Evolutionary conservation across 2,797 vertebrate species (phyloP), one percentile per base, ranked within the genome.

Genomic region (Valencia hispanica): DNA sequence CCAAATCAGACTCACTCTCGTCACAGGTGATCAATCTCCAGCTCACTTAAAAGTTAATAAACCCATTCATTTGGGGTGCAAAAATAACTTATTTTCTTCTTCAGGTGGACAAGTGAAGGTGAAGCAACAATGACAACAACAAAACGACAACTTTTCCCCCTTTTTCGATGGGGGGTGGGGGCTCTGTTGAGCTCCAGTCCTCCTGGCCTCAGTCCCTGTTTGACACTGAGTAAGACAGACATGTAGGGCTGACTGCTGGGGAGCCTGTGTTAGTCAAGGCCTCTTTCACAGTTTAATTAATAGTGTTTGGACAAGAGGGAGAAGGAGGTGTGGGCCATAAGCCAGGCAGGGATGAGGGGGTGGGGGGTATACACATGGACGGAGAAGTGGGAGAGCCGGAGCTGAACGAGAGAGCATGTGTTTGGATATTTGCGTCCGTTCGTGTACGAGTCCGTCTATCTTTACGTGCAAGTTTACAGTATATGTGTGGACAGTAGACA

Each of bases 241-340:
- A 94, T 91, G 93, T 89, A 72, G 81, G 86, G 90, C 90, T 66
- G 84, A 88, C 90, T 89, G 91, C 90, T 91, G 88, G 91, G 91
- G 83, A 89, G 92, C 87, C 87, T 84, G 88, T 88, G 92, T 92
- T 92, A 94, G 92, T 95, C 93, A 94, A 94, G 94, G 93, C 93
- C 93, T 90, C 94, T 95, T 95, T 95, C 94, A 94, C 94, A 93
- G 91, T 95, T 95, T 94, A 94, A 95, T 94, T 95, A 94, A 94
- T 94, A 94, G 94, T 94, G 93, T 95, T 95, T 94, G 92, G 90
- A 95, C 90, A 94, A 93, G 91, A 86, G 74, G 86, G 87, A 88
- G 91, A 89, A 90, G 88, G 86, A 84, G 89, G 84, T 84, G 81
- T 70, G 84, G 84, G 81, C 85, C 74, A 57, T 84, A 68, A 87